Evolutionary conservation across 2,888 invertebrate species (phyloP), one percentile per base, ranked within the genome.

Genomic region (Ernsta delagoae): DNA sequence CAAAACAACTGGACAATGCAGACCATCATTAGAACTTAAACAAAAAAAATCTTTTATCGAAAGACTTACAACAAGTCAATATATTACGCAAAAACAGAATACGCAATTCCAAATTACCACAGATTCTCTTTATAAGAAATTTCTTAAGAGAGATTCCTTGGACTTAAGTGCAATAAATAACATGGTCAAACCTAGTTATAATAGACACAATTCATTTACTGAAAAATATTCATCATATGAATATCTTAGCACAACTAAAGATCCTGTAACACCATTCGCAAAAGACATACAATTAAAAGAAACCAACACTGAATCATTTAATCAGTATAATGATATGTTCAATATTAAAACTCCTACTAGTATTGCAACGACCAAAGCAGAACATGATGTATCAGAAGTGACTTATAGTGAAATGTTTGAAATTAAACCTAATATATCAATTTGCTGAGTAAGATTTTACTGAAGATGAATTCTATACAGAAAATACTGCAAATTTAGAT

Each of bases 171-270:
- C 65, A 9, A 54, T 72, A n/a, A 62, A 66, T 6, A 71, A 61
- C 36, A 68, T 72, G 43, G 41, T 72, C 9, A 73, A 74, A 53
- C 73, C 70, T 16, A 16, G 16, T 59, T 56, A 12, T 11, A 68
- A 53, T 0, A 62, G 41, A 68, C 6, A 12, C 6, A 34, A 12
- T 50, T 11, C n/a, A 8, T 61, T 48, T 68, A 45, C n/a, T 6
- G 24, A 11, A 39, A 61, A 68, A 8, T 24, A 45, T 31, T 24
- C 36, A 45, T 53, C 57, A 36, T 24, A 57, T 59, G 62, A 59
- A 31, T 12, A 11, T 9, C 62, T 59, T 11, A 63, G 41, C 16
- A 50, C 50, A 7, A 59, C 50, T 0, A 57, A 50, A 34, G 4
- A 12, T 6, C 59, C 50, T n/a, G 12, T 48, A 0, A 24, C 12